Conservation (phyloP, 2,888 invertebrate genomes). For the Adelognathus sp. region DNA sequence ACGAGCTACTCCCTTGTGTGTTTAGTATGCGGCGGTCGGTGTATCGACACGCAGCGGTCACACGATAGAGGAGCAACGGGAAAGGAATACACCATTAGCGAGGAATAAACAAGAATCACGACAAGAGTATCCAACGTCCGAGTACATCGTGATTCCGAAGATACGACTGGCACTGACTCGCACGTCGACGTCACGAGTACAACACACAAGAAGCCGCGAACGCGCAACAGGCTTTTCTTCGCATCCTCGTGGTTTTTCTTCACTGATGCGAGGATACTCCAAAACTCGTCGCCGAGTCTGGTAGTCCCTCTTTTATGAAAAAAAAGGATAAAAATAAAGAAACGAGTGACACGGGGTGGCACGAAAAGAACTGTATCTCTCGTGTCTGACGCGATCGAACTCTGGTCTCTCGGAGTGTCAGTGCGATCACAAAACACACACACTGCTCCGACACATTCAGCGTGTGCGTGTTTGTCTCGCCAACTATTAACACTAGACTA, state of each 20-base stretch:
- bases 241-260: not conserved
- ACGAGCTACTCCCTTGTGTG: slow-evolving; percentile 70
- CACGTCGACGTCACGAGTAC: not conserved
- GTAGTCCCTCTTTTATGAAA: not conserved
- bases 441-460: not conserved
- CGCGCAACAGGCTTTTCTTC: not conserved
- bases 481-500: not conserved
- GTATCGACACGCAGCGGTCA: slow-evolving; percentile 66
- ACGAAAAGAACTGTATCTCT: not conserved
- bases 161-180: not conserved
- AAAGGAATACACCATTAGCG: slow-evolving; percentile 31
- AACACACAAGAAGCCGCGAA: not conserved
- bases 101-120: not conserved
- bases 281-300: not conserved
- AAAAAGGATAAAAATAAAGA: not conserved
- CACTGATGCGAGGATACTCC: not conserved
- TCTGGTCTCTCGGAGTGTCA: not conserved
- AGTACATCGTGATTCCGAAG: not conserved
- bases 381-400: not conserved
- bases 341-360: not conserved
- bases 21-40: slow-evolving; percentile 76
- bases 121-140: not conserved
- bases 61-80: slow-evolving; percentile 52
- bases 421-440: not conserved
- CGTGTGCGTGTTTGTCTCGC: not conserved